Evolutionary conservation across 1,140 invertebrate species (phyloP).

Genomic region (Papilio glaucus): DNA sequence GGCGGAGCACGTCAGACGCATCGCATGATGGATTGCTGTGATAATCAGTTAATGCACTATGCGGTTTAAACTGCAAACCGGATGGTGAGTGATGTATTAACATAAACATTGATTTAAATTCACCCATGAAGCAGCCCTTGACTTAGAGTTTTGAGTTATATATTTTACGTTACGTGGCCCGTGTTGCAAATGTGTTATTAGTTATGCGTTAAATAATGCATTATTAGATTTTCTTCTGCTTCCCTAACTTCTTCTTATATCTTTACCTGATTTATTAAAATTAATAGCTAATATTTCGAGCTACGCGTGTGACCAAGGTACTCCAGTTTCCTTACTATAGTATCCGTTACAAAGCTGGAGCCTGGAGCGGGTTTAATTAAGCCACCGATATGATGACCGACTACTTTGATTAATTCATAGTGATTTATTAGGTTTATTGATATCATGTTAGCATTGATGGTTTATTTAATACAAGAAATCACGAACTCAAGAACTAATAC

Average conservation of each 20-base stretch:
- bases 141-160: not conserved
- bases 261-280: too few species aligned
- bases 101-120: conserved; percentile 70
- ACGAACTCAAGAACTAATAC: too few species aligned
- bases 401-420: not conserved
- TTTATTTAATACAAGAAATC: not conserved
- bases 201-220: too few species aligned
- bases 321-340: not conserved
- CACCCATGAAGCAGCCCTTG: not conserved
- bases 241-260: too few species aligned
- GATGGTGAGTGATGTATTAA: conserved; percentile 47
- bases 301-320: not conserved
- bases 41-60: conserved; percentile 81
- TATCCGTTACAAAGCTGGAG: not conserved
- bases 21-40: conserved; percentile 72
- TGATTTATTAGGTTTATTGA: not conserved
- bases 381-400: not conserved
- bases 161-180: not conserved
- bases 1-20: conserved; percentile 61
- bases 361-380: not conserved
- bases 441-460: not conserved
- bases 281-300: not conserved
- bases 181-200: too few species aligned
- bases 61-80: conserved; percentile 66
- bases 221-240: too few species aligned